Evolutionary conservation across 1,140 invertebrate genomes (phyloP).

Genomic region (Apis florea): DNA sequence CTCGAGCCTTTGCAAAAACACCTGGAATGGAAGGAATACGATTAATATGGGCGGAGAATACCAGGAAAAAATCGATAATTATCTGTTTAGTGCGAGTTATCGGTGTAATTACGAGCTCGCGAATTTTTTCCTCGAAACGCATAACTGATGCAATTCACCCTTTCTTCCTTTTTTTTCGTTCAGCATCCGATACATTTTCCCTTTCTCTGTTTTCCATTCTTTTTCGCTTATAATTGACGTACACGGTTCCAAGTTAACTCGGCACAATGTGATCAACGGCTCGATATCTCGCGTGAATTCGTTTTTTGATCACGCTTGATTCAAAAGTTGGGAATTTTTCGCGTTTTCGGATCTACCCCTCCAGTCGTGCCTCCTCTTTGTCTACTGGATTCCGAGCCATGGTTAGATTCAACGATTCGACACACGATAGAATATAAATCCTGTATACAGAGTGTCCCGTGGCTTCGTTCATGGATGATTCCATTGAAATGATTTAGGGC

Average conservation of each 20-base stretch:
- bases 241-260: not conserved
- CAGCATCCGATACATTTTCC: not conserved
- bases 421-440: not conserved
- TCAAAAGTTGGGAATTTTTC: not conserved
- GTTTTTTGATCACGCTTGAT: not conserved
- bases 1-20: not conserved
- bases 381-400: not conserved
- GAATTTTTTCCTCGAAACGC: not conserved
- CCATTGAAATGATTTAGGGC: not conserved
- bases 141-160: not conserved
- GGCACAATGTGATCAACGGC: not conserved
- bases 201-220: not conserved
- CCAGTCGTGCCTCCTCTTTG: not conserved
- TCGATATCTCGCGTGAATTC: slow-evolving; percentile 2
- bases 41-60: not conserved
- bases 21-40: not conserved
- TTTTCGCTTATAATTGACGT: not conserved
- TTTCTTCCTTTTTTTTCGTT: not conserved
- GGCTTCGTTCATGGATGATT: not conserved
- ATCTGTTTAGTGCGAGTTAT: too few species aligned
- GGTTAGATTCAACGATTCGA: not conserved
- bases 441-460: not conserved
- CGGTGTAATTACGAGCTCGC: not conserved
- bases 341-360: not conserved
- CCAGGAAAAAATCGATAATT: not conserved